Conservation (phyloP, 1,140 invertebrate genomes). For the Heterodera schachtii region DNA sequence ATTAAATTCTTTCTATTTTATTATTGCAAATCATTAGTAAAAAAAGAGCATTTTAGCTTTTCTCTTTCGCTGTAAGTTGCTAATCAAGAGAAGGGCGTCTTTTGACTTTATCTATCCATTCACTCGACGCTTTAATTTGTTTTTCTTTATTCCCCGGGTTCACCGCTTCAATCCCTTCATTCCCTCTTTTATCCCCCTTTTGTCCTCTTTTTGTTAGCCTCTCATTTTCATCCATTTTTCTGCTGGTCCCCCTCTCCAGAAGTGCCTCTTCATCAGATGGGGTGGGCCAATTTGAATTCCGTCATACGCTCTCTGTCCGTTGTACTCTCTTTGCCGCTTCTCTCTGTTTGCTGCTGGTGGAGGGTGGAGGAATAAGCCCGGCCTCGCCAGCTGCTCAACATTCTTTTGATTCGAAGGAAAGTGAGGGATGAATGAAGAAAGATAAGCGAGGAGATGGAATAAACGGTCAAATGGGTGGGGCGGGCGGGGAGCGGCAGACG, state of each 20-base stretch:
- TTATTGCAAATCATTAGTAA: too few relatives aligned
- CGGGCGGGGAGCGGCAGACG: not conserved
- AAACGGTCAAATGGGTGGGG: not conserved
- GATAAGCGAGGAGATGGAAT: not conserved
- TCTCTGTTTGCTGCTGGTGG: not conserved
- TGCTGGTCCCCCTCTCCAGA: not conserved
- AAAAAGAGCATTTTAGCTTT: too few relatives aligned
- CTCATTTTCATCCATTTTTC: not conserved
- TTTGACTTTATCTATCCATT: not conserved
- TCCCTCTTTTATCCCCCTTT: not conserved
- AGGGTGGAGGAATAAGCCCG: not conserved
- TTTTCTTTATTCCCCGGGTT: too few relatives aligned
- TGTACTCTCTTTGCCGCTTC: not conserved
- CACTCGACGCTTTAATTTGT: not conserved
- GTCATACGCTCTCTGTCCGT: not conserved
- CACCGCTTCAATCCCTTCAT: not conserved
- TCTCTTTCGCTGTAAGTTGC: too few relatives aligned
- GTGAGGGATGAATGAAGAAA: not conserved
- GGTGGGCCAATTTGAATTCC: not conserved
- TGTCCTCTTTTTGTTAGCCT: not conserved
- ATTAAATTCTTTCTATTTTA: too few relatives aligned
- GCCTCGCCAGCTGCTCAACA: not conserved
- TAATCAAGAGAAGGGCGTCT: too few relatives aligned
- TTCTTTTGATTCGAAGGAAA: not conserved
- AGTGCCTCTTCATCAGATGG: not conserved